Percentiles rank a stretch among this genome's conserved stretches.
Conservation (phyloP, 2,888 invertebrate genomes). For the Hydrotaea diabolus region DNA sequence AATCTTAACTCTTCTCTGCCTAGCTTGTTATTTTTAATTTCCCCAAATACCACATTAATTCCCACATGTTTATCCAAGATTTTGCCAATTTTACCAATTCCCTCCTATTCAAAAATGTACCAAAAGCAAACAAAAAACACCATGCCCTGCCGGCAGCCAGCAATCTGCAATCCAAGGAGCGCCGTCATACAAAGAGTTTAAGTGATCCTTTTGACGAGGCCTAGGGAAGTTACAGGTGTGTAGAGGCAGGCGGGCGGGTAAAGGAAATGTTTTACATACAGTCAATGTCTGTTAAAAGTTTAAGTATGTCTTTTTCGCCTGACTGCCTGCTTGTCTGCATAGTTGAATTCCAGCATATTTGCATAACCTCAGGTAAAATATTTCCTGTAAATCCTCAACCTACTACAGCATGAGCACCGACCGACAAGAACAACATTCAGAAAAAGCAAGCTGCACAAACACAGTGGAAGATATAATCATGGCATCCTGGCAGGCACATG, state of each 20-base stretch:
- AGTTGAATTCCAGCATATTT: conserved; percentile 63
- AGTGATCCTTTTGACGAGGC: conserved; percentile 16
- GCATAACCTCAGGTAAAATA: conserved; percentile 70
- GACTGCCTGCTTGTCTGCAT: conserved; percentile 41
- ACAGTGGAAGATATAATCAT: neutral
- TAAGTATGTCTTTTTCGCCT: conserved; percentile 52
- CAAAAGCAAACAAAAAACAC: conserved; percentile 10
- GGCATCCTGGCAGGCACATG: neutral
- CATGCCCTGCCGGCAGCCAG: conserved; percentile 1
- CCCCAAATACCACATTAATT: conserved; percentile 67
- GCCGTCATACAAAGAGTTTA: conserved; percentile 4
- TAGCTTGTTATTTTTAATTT: conserved; percentile 67
- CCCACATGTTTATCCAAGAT: conserved; percentile 65
- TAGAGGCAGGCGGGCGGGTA: neutral
- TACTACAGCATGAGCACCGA: conserved; percentile 28
- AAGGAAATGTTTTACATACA: conserved; percentile 19
- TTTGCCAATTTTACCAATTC: conserved; percentile 55
- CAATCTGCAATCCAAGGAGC: neutral
- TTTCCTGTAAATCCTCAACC: conserved; percentile 52
- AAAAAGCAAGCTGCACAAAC: conserved; percentile 5
- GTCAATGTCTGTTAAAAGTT: conserved; percentile 54
- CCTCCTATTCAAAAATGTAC: conserved; percentile 34
- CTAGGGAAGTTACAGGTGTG: neutral
- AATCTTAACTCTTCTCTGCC: conserved; percentile 73
- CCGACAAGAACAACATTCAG: conserved; percentile 21